Percentiles rank a stretch among this genome's conserved stretches.
phyloP scores from a whole-genome alignment of 1,140 invertebrate species.

The Euwallacea similis region DNA sequence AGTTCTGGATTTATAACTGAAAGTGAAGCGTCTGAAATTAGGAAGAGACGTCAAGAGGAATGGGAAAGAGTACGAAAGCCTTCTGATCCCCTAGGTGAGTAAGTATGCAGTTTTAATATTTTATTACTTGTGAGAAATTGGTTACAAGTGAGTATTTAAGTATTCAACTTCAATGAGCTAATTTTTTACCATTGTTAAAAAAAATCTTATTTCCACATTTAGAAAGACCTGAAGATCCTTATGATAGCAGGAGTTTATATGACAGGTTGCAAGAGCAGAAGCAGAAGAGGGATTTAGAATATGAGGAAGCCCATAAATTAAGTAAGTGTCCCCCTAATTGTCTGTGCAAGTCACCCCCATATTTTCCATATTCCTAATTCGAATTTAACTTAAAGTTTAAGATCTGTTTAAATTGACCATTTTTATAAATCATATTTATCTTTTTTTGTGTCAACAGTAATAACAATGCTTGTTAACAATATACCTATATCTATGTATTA shows the following conservation, averaged over 20 bases:
- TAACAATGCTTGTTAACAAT: too few relatives aligned
- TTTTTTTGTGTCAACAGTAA: too few relatives aligned
- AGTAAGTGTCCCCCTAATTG: slow-evolving; percentile 63
- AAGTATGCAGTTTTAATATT: background rate
- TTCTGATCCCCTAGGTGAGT: slow-evolving; percentile 82
- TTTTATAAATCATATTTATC: too few relatives aligned
- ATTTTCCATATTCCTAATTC: too few relatives aligned
- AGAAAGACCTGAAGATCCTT: slow-evolving; percentile 84
- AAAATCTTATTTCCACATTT: slow-evolving; percentile 27
- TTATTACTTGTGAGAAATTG: too few relatives aligned
- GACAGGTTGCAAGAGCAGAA: slow-evolving; percentile 91
- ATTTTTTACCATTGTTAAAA: background rate
- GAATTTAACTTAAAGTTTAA: too few relatives aligned
- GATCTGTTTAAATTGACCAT: too few relatives aligned
- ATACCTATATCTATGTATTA: background rate
- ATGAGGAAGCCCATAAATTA: slow-evolving; percentile 90
- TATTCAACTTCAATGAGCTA: background rate
- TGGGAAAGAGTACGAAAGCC: slow-evolving; percentile 90
- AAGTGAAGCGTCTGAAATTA: slow-evolving; percentile 77
- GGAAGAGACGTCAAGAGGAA: slow-evolving; percentile 82
- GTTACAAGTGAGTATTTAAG: slow-evolving; percentile 1
- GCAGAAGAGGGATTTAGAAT: slow-evolving; percentile 86
- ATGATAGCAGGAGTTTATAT: slow-evolving; percentile 82
- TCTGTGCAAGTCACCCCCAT: too few relatives aligned
- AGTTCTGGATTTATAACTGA: slow-evolving; percentile 89